These are phyloP conservation scores for Taurulus bubalis DNA, from an alignment of 2,113 vertebrate genomes.

Conservation along the genomic window DNA sequence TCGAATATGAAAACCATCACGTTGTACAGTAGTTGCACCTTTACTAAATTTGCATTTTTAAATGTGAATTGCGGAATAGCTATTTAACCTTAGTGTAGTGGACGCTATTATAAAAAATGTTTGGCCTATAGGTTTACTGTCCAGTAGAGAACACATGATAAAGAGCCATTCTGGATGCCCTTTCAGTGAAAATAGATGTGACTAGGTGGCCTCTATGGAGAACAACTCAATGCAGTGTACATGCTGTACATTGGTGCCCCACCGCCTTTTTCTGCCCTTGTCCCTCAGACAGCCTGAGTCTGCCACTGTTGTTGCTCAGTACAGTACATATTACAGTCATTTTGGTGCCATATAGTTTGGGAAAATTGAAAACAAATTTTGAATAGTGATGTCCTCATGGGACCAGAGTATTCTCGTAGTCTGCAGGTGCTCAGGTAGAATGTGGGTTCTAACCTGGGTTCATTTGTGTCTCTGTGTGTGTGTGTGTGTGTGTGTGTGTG, in stretches of 20 bases:
- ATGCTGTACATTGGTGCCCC: neutral
- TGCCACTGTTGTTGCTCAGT: neutral
- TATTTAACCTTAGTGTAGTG: no score
- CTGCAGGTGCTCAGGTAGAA: neutral
- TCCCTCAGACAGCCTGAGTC: neutral
- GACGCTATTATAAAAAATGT: no score
- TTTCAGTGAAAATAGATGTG: neutral
- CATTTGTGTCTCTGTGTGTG: neutral
- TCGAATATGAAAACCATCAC: no score
- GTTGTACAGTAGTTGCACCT: no score
- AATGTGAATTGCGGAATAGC: no score
- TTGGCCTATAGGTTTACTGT: no score
- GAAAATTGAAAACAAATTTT: neutral
- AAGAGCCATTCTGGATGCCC: neutral
- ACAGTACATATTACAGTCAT: neutral
- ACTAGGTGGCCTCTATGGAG: neutral
- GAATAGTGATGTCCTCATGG: neutral
- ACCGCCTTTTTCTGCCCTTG: no score
- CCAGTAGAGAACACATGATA: no score
- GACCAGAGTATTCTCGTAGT: neutral
- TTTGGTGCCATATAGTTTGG: neutral
- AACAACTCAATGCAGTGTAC: neutral
- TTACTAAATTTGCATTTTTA: no score
- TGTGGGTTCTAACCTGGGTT: slow-evolving; percentile 13
- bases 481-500: slow-evolving; percentile 20